Percentiles rank a stretch among this genome's conserved stretches.
Evolutionary conservation across 2,113 vertebrate species (phyloP).

Genomic region (Menura novaehollandiae): DNA sequence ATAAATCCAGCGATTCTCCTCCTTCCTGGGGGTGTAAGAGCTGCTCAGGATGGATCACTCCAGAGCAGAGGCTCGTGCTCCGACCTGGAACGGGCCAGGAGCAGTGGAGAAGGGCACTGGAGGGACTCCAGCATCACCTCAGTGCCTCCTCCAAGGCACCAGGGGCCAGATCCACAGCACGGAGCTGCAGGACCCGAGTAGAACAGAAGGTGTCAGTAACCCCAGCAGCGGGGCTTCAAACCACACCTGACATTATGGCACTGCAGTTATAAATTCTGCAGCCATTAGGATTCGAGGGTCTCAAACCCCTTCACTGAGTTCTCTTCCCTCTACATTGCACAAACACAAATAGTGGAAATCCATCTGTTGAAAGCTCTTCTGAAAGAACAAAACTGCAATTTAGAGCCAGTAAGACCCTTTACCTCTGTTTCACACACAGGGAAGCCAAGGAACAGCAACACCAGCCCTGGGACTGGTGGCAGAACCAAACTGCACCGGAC

Average conservation of each 20-base stretch:
- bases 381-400: not conserved
- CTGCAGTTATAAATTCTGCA: not conserved
- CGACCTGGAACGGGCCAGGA: not conserved
- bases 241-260: not conserved
- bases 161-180: not conserved
- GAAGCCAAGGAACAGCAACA: not conserved
- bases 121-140: not conserved
- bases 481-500: not conserved
- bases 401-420: not conserved
- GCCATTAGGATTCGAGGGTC: not conserved
- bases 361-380: not conserved
- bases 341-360: not conserved
- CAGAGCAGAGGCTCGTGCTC: not conserved
- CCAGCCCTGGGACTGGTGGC: not conserved
- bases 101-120: not conserved
- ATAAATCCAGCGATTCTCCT: not conserved
- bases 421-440: not conserved
- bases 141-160: not conserved
- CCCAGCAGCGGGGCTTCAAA: not conserved
- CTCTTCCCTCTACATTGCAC: not conserved
- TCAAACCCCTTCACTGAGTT: not conserved
- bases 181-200: not conserved
- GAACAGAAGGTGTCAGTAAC: not conserved
- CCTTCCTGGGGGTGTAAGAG: not conserved
- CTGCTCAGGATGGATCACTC: accelerated